Evolutionary conservation across 2,888 invertebrate genomes (phyloP).

Genomic region (Sturmia bella): DNA sequence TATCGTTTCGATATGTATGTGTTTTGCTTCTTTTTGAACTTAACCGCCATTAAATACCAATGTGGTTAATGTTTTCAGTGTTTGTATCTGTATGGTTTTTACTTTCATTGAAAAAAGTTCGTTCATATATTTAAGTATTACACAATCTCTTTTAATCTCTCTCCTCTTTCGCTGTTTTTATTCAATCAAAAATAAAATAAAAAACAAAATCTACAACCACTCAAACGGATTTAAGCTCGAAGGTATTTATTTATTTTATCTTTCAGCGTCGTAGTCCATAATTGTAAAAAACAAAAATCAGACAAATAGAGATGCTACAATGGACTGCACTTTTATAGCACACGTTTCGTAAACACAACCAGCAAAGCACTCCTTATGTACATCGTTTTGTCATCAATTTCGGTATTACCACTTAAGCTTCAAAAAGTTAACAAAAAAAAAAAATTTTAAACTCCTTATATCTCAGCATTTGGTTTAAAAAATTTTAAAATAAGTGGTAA

Average conservation of each 20-base stretch:
- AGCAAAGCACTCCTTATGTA: too few relatives aligned
- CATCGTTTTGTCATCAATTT: too few relatives aligned
- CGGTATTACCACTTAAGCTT: too few relatives aligned
- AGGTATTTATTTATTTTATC: constrained; percentile 13
- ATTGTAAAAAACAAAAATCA: too few relatives aligned
- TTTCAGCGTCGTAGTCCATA: too few relatives aligned
- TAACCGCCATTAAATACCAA: constrained; percentile 54
- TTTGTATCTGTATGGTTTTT: constrained; percentile 40
- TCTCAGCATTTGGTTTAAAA: too few relatives aligned
- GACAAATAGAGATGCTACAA: too few relatives aligned
- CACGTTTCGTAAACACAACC: too few relatives aligned
- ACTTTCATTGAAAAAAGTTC: constrained; percentile 61
- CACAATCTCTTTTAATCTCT: constrained; percentile 37
- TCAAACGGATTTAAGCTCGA: constrained; percentile 19
- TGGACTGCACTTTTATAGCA: too few relatives aligned
- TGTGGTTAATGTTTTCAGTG: constrained; percentile 19
- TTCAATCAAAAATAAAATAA: constrained; percentile 9
- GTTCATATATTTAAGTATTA: constrained; percentile 46
- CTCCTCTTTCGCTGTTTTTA: constrained; percentile 5
- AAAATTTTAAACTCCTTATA: too few relatives aligned
- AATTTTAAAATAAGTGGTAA: too few relatives aligned
- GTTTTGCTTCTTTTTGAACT: constrained; percentile 32
- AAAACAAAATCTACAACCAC: constrained; percentile 21
- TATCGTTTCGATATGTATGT: not conserved
- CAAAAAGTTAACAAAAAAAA: too few relatives aligned